Evolutionary conservation across 2,888 invertebrate genomes (phyloP), one percentile per base, ranked within the genome.

Genomic region (Dasysyrphus albostriatus): DNA sequence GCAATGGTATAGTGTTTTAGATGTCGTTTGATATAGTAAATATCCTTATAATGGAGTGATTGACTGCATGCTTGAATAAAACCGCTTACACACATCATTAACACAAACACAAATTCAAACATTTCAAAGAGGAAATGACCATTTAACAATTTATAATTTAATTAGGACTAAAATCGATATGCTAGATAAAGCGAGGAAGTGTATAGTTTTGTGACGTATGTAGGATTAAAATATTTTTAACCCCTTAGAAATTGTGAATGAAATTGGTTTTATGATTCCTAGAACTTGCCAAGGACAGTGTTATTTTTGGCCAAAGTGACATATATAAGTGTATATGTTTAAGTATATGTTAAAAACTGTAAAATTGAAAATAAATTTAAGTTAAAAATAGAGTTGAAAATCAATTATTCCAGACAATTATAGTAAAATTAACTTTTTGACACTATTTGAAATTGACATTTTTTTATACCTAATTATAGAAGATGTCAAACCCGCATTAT

Each of bases 101-200:
- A 29, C 7, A 34, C 10, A 5, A 16, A 16, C 16, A 16, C 10
- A 58, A 24, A 24, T 24, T 24, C 5, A 29, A 7, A 29, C 14
- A 54, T 32, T n/a, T 56, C 32, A 0, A 34, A 34, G 3, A 10
- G 19, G 5, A 59, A 59, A 59, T 14, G 19, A 12, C 39, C 24
- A 14, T 39, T 59, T 14, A 59, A 59, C 39, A 39, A 59, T 59
- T 24, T 24, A 59, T 39, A 39, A 59, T 59, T 24, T 24, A 59
- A 59, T 59, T 37, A 59, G 10, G 12, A 9, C 9, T 9, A 16
- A 3, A 34, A 10, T 59, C 59, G 59, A 59, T 39, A 54, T 6
- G 14, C 12, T 6, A 14, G 7, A 12, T 24, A 19, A 19, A 5
- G 4, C 7, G 9, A 56, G 34, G 2, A 59, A 37, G 6, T 10